Evolutionary conservation across 2,888 invertebrate species (phyloP).

Genomic region (Nephrotoma flavescens): DNA sequence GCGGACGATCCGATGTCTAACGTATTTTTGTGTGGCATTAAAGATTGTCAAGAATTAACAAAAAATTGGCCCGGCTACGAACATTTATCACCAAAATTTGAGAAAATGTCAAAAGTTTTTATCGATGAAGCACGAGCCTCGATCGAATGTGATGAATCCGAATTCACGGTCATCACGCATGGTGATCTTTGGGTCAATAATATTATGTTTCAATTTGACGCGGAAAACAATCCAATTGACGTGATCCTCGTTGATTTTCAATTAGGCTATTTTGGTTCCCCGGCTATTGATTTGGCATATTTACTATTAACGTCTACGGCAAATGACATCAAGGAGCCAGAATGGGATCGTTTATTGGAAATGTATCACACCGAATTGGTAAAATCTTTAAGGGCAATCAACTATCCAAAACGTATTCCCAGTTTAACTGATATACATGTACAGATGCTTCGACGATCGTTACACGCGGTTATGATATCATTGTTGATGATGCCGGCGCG

Average conservation of each 20-base stretch:
- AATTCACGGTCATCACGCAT: conserved; percentile 17
- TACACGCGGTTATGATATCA: background rate
- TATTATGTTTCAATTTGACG: conserved; percentile 26
- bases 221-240: conserved; percentile 19
- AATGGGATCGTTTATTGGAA: background rate
- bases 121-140: background rate
- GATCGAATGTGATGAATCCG: background rate
- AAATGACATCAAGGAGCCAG: background rate
- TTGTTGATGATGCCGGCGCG: background rate
- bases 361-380: background rate
- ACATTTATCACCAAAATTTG: background rate
- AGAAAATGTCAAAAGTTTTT: background rate
- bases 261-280: background rate
- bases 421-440: background rate
- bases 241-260: conserved; percentile 14
- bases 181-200: conserved; percentile 31
- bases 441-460: background rate
- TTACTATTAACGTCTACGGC: background rate
- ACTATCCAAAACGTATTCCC: background rate
- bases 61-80: background rate
- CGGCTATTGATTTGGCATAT: background rate
- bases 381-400: background rate
- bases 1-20: background rate
- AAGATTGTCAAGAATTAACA: background rate
- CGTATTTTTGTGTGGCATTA: background rate